phyloP scores from a whole-genome alignment of 2,888 invertebrate species.

The Sesamia inferens region DNA sequence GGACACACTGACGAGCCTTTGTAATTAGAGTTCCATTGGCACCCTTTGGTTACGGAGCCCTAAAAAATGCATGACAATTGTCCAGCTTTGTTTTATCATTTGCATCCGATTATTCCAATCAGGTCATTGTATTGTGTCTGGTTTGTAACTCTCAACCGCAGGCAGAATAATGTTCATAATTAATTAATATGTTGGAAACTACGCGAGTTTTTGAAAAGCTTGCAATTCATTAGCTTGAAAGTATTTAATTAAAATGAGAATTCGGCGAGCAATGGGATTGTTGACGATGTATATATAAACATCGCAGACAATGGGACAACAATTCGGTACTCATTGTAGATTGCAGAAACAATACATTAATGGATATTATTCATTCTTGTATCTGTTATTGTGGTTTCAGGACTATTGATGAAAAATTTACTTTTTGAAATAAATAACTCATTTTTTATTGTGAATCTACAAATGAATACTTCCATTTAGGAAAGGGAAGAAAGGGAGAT shows the following conservation, averaged over 20 bases:
- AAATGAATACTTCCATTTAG: not conserved
- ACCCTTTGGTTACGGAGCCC: not conserved
- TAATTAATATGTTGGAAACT: constrained; percentile 18
- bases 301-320: constrained; percentile 21
- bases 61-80: not conserved
- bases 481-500: no score
- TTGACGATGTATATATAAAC: constrained; percentile 5
- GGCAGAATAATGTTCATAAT: constrained; percentile 18
- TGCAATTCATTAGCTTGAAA: constrained; percentile 9
- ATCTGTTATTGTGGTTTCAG: constrained; percentile 5
- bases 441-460: not conserved
- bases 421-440: not conserved
- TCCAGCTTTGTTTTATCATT: constrained; percentile 8
- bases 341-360: constrained; percentile 27
- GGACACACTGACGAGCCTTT: not conserved
- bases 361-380: constrained; percentile 10
- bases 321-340: constrained; percentile 2
- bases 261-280: constrained; percentile 13
- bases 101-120: constrained; percentile 3
- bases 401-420: not conserved
- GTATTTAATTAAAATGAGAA: constrained; percentile 36
- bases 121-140: not conserved
- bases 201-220: constrained; percentile 3
- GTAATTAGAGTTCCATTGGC: not conserved
- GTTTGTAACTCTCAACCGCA: not conserved